These are phyloP conservation scores for Helicolenus hilgendorfi DNA, from an alignment of 2,797 vertebrate genomes.

Conservation along the genomic window DNA sequence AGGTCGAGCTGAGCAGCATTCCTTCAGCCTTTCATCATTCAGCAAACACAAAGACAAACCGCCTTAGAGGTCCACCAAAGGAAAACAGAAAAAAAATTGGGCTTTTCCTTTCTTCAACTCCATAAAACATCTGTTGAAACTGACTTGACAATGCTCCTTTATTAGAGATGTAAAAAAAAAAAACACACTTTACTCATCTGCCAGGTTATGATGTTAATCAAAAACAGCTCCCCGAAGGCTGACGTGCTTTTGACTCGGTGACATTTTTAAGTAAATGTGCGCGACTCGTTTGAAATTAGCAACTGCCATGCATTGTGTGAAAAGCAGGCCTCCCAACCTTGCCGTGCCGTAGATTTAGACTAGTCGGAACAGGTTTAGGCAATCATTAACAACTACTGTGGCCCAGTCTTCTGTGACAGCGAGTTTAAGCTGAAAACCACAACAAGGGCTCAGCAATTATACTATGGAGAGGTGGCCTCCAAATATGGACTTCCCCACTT, in stretches of 20 bases:
- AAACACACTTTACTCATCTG: neutral
- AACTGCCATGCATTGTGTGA: conserved; percentile 76
- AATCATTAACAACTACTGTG: conserved; percentile 90
- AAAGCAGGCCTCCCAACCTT: conserved; percentile 71
- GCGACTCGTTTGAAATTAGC: conserved; percentile 61
- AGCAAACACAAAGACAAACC: conserved; percentile 82
- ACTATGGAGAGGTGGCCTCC: conserved; percentile 29
- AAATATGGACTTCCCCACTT: conserved; percentile 26
- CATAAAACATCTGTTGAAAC: conserved; percentile 36
- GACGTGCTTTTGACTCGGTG: conserved; percentile 9
- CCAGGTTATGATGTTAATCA: neutral
- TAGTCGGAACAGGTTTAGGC: conserved; percentile 90
- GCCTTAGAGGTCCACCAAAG: conserved; percentile 54
- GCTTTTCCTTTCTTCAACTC: conserved; percentile 43
- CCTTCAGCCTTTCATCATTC: conserved; percentile 90
- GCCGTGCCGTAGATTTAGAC: conserved; percentile 85
- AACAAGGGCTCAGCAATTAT: conserved; percentile 60
- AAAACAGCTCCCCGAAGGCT: conserved; percentile 27
- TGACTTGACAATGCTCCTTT: neutral
- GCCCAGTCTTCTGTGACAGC: conserved; percentile 83
- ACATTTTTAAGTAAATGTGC: conserved; percentile 1
- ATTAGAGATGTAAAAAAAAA: conserved; percentile 4
- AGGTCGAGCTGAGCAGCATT: conserved; percentile 88
- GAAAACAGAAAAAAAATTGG: conserved; percentile 47
- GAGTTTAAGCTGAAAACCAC: conserved; percentile 75